Conservation (phyloP, 2,797 vertebrate genomes). For the Sebastes iracundus region DNA sequence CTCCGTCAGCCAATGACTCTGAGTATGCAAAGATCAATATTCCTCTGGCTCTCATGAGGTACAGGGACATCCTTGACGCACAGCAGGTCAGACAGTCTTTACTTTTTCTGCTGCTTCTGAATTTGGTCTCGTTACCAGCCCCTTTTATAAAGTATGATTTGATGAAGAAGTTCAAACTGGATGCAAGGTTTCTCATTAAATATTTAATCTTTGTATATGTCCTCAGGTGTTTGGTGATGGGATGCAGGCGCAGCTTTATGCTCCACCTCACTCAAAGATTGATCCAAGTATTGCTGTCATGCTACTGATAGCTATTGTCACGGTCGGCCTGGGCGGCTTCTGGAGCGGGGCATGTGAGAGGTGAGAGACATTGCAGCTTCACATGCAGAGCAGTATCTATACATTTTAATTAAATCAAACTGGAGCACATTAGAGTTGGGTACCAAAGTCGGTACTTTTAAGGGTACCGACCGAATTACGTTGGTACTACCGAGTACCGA, state of each 20-base stretch:
- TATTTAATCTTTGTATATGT: not conserved
- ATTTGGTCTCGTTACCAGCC: not conserved
- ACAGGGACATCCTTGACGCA: constrained; percentile 85
- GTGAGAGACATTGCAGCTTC: constrained; percentile 72
- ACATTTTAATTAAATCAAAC: too few species aligned
- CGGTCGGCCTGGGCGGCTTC: constrained; percentile 90
- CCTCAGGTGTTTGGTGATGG: constrained; percentile 83
- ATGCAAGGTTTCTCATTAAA: not conserved
- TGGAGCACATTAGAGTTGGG: too few species aligned
- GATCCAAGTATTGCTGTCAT: constrained; percentile 91
- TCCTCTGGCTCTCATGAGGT: constrained; percentile 88
- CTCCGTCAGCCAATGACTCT: constrained; percentile 84
- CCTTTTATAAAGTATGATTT: not conserved
- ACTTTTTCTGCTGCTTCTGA: not conserved
- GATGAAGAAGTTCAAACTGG: not conserved
- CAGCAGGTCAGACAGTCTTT: constrained; percentile 79
- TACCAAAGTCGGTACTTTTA: too few species aligned
- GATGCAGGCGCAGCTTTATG: constrained; percentile 87
- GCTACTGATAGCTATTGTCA: constrained; percentile 90
- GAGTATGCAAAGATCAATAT: constrained; percentile 84
- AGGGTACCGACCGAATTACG: too few species aligned
- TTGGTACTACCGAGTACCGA: too few species aligned
- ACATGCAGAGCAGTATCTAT: too few species aligned
- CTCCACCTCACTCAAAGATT: constrained; percentile 80
- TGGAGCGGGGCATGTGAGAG: constrained; percentile 93